Evolutionary conservation across 2,113 vertebrate genomes (phyloP), one percentile per base, ranked within the genome.

Genomic region (Cepphus grylle): DNA sequence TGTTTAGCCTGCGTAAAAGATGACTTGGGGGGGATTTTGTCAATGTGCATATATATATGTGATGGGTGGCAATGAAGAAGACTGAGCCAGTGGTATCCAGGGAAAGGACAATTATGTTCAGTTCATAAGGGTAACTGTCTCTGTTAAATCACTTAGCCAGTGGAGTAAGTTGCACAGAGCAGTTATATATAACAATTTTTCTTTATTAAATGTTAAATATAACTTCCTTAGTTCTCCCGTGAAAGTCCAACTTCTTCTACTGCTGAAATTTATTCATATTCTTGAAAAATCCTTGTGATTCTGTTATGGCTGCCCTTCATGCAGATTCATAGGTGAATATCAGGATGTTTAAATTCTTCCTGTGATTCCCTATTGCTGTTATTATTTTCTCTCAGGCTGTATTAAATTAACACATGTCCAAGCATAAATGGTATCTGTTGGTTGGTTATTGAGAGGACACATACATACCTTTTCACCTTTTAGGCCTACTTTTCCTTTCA

Each of bases 381-480:
- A 32, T 13, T 40, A 38, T 43, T 45, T 70, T 22, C 15, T 77
- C n/a, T 77, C 25, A 49, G 32, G 81, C 13, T 6, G 17, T 30
- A 77, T n/a, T 22, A 72, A 76, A 77, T 74, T 36, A 92, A 40
- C 19, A 53, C 53, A 79, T 30, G 12, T 66, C 7, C 49, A 74
- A 62, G 30, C 17, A 38, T 21, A 58, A 55, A 52, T 9, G 21
- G 5, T 40, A 32, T 71, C 38, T 56, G 34, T 18, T 32, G 61
- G 29, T 13, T 66, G 14, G 13, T 23, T 34, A 42, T 29, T 43
- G 62, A 55, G 13, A 79, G 13, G 26, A 25, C 20, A 80, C 78
- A 6, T 81, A 80, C 78, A 6, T 81, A 99, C 98, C 98, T 99
- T 99, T 86, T 98, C 98, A 43, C 98, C 98, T 97, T 97, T 98